Conservation (phyloP, 2,888 invertebrate genomes). For the Tetropium fuscum region DNA sequence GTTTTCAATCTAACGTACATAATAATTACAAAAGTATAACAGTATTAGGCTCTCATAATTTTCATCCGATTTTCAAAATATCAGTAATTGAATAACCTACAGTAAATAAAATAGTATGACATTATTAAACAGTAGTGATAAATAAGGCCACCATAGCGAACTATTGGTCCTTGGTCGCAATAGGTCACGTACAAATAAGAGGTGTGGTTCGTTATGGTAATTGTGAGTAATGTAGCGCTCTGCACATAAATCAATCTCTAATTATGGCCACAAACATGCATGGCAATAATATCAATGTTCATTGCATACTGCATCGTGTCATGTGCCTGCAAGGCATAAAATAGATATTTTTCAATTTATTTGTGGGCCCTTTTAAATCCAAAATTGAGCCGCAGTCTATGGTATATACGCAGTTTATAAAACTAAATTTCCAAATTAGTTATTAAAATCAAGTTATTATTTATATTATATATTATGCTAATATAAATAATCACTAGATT, state of each 20-base stretch:
- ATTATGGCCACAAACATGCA: slow-evolving; percentile 64
- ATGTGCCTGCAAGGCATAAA: slow-evolving; percentile 16
- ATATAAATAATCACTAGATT: no score
- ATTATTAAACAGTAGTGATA: slow-evolving; percentile 31
- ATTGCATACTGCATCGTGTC: slow-evolving; percentile 53
- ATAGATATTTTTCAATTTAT: slow-evolving; percentile 8
- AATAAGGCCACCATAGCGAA: slow-evolving; percentile 37
- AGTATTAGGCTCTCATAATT: no score
- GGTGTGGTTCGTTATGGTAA: slow-evolving; percentile 64
- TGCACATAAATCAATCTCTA: slow-evolving; percentile 63
- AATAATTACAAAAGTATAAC: no score
- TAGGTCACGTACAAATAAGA: slow-evolving; percentile 57
- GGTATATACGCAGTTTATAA: no score
- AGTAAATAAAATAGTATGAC: slow-evolving; percentile 25
- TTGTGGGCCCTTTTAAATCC: slow-evolving; percentile 1
- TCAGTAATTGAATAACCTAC: no score
- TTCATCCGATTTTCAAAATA: no score
- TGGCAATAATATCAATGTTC: slow-evolving; percentile 64
- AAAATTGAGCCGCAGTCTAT: no score
- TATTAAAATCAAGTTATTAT: no score
- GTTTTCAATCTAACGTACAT: no score
- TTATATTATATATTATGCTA: no score
- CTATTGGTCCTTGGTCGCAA: slow-evolving; percentile 27
- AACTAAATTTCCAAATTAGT: no score
- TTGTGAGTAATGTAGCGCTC: slow-evolving; percentile 64